Evolutionary conservation across 2,888 invertebrate genomes (phyloP).

Genomic region (Sabatieria punctata): DNA sequence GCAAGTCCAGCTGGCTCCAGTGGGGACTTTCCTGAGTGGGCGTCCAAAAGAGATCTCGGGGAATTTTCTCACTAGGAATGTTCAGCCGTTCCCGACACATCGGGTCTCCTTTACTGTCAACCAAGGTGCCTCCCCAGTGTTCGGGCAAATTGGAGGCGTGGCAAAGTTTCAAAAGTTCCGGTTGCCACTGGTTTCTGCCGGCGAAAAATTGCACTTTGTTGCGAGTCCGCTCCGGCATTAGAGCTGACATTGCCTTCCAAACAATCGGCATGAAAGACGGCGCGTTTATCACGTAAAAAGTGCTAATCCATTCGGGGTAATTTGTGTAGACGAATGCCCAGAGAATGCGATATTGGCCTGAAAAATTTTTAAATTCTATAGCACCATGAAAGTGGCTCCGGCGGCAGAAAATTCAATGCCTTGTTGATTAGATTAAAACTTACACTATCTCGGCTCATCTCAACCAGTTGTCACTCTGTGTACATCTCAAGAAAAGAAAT

Average conservation of each 20-base stretch:
- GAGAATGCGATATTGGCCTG: slow-evolving; percentile 27
- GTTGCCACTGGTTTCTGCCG: not conserved
- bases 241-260: slow-evolving; percentile 22
- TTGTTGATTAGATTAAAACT: too few species aligned
- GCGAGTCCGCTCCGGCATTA: slow-evolving; percentile 18
- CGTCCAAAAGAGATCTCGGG: not conserved
- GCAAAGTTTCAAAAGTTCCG: not conserved
- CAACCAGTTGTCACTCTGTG: too few species aligned
- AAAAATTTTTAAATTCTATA: too few species aligned
- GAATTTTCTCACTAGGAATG: not conserved
- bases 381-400: too few species aligned
- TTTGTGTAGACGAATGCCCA: slow-evolving; percentile 28
- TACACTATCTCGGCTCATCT: too few species aligned
- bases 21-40: not conserved
- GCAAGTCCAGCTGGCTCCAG: not conserved
- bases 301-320: slow-evolving; percentile 23
- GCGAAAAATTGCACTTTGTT: not conserved
- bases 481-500: too few species aligned
- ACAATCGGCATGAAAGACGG: slow-evolving; percentile 25
- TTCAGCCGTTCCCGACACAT: not conserved
- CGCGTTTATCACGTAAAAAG: slow-evolving; percentile 24
- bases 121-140: slow-evolving; percentile 6
- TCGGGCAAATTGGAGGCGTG: slow-evolving; percentile 16
- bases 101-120: not conserved
- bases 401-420: too few species aligned